These are phyloP conservation scores for Gryllus bimaculatus DNA, from an alignment of 1,140 invertebrate species.

Conservation along the genomic window DNA sequence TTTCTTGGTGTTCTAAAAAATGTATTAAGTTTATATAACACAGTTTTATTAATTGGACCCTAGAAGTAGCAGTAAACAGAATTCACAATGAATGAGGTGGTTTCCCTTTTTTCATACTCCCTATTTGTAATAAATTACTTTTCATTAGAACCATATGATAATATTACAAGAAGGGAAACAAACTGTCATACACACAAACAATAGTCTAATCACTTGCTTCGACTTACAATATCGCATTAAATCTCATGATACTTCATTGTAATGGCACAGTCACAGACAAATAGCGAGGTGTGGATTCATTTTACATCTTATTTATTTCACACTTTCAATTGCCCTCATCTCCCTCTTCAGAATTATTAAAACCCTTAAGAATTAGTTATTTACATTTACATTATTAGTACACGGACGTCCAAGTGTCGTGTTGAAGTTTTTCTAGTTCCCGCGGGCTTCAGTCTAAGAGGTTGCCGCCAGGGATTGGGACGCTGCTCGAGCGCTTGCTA, in stretches of 20 bases:
- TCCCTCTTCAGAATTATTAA: too few species aligned
- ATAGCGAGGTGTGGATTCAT: constrained; percentile 19
- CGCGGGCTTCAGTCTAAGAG: too few species aligned
- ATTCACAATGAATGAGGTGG: constrained; percentile 13
- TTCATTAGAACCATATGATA: constrained; percentile 16
- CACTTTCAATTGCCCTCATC: too few species aligned
- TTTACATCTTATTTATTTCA: not conserved
- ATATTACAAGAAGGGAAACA: constrained; percentile 22
- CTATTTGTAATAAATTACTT: constrained; percentile 6
- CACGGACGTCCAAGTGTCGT: too few species aligned
- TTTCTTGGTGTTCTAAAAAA: not conserved
- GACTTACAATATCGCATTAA: not conserved
- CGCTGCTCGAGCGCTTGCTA: too few species aligned
- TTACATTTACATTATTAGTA: too few species aligned
- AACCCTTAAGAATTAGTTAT: too few species aligned
- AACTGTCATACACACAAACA: constrained; percentile 22
- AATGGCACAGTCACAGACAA: constrained; percentile 19
- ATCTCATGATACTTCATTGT: constrained; percentile 15
- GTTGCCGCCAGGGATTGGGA: too few species aligned
- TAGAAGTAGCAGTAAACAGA: constrained; percentile 20
- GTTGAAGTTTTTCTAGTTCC: too few species aligned
- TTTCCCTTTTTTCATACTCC: constrained; percentile 16
- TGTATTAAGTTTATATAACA: constrained; percentile 10
- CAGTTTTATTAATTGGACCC: constrained; percentile 20
- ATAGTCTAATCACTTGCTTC: constrained; percentile 20